Evolutionary conservation across 1,140 invertebrate genomes (phyloP), one percentile per base, ranked within the genome.

Genomic region (Drosophila sulfurigaster): DNA sequence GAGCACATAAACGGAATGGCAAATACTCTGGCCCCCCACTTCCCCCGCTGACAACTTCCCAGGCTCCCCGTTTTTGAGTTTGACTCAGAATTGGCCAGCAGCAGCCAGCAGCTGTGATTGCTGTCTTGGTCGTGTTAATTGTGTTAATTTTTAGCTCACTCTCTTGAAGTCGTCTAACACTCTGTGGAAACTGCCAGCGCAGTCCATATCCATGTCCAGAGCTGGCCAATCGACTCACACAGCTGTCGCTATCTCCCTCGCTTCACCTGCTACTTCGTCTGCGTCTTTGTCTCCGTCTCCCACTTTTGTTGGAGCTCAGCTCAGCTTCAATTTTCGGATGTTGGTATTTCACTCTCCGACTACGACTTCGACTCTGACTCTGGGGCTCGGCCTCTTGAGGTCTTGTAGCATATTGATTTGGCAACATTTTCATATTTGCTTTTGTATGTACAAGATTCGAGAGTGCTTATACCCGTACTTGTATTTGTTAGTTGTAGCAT

Each of bases 371-470:
- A 3, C 45, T 63, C 4, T 46, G 15, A 11, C 16, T 41, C 16
- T 20, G 10, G 13, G 16, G 20, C 64, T 62, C 56, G 63, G 65
- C 41, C 54, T 57, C 60, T 75, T 78, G 66, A 78, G 56, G 49
- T 77, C 78, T 83, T 69, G 60, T 48, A 35, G 59, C 51, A 43
- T 70, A 83, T 83, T 85, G 81, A 83, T 83, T 85, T 83, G 78
- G 81, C 82, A 83, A 85, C 78, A 85, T 85, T 83, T 83, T 85
- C 74, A 86, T 86, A 80, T 83, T 83, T 83, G 69, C 78, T 75
- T 51, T 70, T 81, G 60, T 79, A 54, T 75, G 71, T 71, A 52
- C 67, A 45, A 63, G 58, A 63, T 30, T 69, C 49, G 57, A 74
- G 58, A 70, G 72, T 57, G 41, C 68, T 72, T 66, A 69, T 74